A percentile compares a stretch with the other conserved stretches of the same genome.
These are phyloP conservation scores for Chionodraco myersi DNA, from an alignment of 2,113 vertebrate species.

Conservation along the genomic window DNA sequence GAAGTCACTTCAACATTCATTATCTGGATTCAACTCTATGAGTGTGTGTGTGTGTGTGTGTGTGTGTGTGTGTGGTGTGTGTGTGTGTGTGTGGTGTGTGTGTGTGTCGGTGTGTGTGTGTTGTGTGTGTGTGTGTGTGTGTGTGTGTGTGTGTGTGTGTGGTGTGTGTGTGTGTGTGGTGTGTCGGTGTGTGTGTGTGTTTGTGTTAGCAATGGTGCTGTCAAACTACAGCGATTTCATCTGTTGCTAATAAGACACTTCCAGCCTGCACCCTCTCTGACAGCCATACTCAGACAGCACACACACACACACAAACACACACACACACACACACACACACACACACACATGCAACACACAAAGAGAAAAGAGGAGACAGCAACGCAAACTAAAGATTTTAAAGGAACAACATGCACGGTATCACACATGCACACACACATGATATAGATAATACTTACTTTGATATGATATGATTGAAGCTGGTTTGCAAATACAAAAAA, in stretches of 20 bases:
- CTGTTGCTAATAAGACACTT: conserved; percentile 74
- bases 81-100: conserved; percentile 35
- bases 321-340: neutral
- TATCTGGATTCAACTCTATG: conserved; percentile 60
- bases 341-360: neutral
- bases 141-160: conserved; percentile 24
- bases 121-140: conserved; percentile 1
- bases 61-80: conserved; percentile 31
- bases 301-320: conserved; percentile 28
- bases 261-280: conserved; percentile 67
- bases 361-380: conserved; percentile 41
- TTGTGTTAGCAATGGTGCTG: conserved; percentile 44
- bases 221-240: conserved; percentile 79
- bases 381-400: conserved; percentile 50
- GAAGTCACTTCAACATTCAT: conserved; percentile 76
- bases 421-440: conserved; percentile 30
- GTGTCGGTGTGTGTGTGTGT: conserved; percentile 23
- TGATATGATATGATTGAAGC: conserved; percentile 46
- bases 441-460: conserved; percentile 46
- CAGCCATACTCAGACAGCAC: conserved; percentile 54
- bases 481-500: conserved; percentile 15
- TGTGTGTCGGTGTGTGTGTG: conserved; percentile 12
- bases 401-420: conserved; percentile 32
- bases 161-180: conserved; percentile 24
- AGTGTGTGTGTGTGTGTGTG: conserved; percentile 30